A percentile compares a stretch with the other conserved stretches of the same genome.
These are phyloP conservation scores for Chitala chitala DNA, from an alignment of 2,113 vertebrate species.

Conservation along the genomic window DNA sequence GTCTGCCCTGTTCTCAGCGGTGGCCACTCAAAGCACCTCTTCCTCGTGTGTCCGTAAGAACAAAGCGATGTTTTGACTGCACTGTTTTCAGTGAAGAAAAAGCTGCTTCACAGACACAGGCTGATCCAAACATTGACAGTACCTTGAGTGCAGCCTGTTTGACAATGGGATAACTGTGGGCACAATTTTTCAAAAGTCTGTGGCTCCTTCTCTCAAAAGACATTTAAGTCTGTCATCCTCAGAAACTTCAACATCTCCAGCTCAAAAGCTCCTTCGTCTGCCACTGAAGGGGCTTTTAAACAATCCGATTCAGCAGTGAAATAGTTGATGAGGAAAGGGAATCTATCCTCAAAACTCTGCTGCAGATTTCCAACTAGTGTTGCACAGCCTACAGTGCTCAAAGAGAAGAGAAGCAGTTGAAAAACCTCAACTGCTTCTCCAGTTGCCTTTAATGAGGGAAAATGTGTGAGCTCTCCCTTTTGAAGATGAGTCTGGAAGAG, in stretches of 20 bases:
- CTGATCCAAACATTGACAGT: conserved; percentile 29
- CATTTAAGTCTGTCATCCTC: not conserved
- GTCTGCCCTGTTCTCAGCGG: conserved; percentile 11
- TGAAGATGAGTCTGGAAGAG: not conserved
- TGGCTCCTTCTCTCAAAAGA: conserved; percentile 16
- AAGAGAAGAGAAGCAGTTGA: too few species aligned
- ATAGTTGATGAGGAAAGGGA: conserved; percentile 18
- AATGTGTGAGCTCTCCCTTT: conserved; percentile 15
- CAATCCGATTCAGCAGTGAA: conserved; percentile 19
- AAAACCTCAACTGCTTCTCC: not conserved
- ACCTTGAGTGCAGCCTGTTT: not conserved
- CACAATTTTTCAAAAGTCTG: conserved; percentile 18
- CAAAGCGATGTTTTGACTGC: conserved; percentile 33
- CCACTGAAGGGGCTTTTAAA: conserved; percentile 24
- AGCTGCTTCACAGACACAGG: conserved; percentile 26
- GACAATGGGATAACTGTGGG: conserved; percentile 15
- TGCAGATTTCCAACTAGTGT: not conserved
- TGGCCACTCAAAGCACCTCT: conserved; percentile 34
- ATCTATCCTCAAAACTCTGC: not conserved
- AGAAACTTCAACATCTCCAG: conserved; percentile 8
- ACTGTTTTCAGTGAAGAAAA: conserved; percentile 35
- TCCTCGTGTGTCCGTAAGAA: conserved; percentile 37
- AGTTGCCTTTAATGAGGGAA: not conserved
- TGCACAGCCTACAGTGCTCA: not conserved
- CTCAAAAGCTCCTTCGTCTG: conserved; percentile 22